These are phyloP conservation scores for Anadara kagoshimensis DNA, from an alignment of 1,140 invertebrate genomes.

Conservation along the genomic window DNA sequence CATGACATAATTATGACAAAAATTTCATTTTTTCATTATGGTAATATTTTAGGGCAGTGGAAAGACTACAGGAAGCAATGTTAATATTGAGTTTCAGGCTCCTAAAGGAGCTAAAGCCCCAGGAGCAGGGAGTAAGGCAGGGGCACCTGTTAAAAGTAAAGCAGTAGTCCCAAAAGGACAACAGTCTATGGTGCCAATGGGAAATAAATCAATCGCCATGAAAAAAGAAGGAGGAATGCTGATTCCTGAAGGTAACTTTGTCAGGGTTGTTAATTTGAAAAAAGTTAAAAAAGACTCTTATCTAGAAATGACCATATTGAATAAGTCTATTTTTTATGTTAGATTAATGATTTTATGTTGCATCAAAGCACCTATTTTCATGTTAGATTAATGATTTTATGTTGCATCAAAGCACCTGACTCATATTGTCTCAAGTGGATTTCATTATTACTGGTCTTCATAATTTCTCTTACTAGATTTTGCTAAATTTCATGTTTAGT, in stretches of 20 bases:
- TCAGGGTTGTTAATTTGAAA: neutral
- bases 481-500: too few species aligned
- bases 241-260: constrained; percentile 24
- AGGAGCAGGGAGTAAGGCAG: constrained; percentile 23
- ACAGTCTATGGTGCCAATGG: neutral
- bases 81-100: neutral
- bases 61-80: constrained; percentile 3
- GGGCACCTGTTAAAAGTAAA: constrained; percentile 8
- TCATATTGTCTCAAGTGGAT: too few species aligned
- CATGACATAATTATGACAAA: too few species aligned
- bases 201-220: constrained; percentile 33
- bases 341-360: too few species aligned
- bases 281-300: neutral
- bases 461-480: too few species aligned
- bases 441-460: too few species aligned
- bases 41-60: neutral
- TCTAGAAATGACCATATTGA: too few species aligned
- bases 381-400: too few species aligned
- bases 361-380: too few species aligned
- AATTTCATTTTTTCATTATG: too few species aligned
- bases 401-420: too few species aligned
- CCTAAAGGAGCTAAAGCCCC: neutral
- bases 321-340: too few species aligned
- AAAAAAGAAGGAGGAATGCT: constrained; percentile 33
- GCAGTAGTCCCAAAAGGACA: constrained; percentile 13